Conservation (phyloP, 2,797 vertebrate species). For the Gallinago solitaria region DNA sequence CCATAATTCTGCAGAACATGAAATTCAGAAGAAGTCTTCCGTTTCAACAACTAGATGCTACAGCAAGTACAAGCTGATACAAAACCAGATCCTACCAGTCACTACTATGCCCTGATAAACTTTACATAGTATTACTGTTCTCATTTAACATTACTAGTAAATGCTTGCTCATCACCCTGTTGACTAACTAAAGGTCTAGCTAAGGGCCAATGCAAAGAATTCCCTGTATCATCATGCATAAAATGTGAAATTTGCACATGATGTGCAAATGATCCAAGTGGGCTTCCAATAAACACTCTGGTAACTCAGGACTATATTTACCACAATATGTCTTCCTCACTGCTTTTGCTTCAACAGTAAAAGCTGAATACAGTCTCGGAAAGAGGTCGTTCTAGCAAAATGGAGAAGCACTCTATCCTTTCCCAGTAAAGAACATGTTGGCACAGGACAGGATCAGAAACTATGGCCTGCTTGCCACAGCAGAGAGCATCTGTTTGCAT, state of each 20-base stretch:
- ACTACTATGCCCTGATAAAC: neutral
- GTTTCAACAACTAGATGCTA: neutral
- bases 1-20: neutral
- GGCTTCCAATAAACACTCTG: neutral
- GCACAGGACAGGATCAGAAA: neutral
- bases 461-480: neutral
- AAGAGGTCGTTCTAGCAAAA: neutral
- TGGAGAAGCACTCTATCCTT: neutral
- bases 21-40: neutral
- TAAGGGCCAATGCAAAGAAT: neutral
- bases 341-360: neutral
- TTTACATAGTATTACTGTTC: neutral
- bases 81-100: neutral
- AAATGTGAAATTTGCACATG: neutral
- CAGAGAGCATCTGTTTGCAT: neutral
- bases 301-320: neutral
- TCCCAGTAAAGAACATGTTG: neutral
- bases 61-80: constrained; percentile 12
- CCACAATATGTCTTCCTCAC: neutral
- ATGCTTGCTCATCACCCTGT: neutral
- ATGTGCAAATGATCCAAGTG: neutral
- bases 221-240: neutral
- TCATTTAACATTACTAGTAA: neutral
- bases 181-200: neutral
- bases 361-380: neutral